Evolutionary conservation across 1,140 invertebrate genomes (phyloP).

Genomic region (Achatina immaculata): DNA sequence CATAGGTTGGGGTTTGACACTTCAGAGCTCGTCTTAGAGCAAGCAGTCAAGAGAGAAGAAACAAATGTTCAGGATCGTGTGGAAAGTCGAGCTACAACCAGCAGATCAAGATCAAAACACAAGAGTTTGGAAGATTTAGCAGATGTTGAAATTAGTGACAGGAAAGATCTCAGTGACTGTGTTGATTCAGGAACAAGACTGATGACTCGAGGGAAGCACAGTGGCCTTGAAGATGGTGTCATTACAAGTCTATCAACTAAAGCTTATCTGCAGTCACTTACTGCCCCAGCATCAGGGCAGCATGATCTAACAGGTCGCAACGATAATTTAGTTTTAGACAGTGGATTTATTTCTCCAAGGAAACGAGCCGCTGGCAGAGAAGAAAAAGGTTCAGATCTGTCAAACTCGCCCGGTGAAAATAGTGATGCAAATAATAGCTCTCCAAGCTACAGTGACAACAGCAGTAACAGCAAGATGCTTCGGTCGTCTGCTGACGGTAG

Average conservation of each 20-base stretch:
- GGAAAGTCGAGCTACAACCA: too few relatives aligned
- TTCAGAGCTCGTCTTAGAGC: not conserved
- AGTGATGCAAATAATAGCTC: not conserved
- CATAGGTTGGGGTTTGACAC: not conserved
- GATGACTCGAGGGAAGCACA: too few relatives aligned
- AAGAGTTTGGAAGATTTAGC: too few relatives aligned
- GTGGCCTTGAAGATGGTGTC: too few relatives aligned
- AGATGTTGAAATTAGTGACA: too few relatives aligned
- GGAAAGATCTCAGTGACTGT: too few relatives aligned
- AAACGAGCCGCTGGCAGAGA: conserved; percentile 30
- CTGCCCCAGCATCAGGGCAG: not conserved
- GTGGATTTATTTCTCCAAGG: conserved; percentile 56
- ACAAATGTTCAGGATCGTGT: too few relatives aligned
- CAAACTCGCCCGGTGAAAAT: not conserved
- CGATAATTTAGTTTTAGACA: conserved; percentile 36
- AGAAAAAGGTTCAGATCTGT: not conserved
- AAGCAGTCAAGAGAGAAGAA: not conserved
- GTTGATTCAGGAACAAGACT: too few relatives aligned
- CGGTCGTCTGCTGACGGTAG: not conserved
- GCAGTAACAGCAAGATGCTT: not conserved
- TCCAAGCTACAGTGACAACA: not conserved
- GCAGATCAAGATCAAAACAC: too few relatives aligned
- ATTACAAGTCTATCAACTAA: too few relatives aligned
- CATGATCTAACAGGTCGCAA: not conserved
- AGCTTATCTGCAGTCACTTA: too few relatives aligned